These are phyloP conservation scores for Fabriciana adippe DNA, from an alignment of 2,888 invertebrate genomes.

Conservation along the genomic window DNA sequence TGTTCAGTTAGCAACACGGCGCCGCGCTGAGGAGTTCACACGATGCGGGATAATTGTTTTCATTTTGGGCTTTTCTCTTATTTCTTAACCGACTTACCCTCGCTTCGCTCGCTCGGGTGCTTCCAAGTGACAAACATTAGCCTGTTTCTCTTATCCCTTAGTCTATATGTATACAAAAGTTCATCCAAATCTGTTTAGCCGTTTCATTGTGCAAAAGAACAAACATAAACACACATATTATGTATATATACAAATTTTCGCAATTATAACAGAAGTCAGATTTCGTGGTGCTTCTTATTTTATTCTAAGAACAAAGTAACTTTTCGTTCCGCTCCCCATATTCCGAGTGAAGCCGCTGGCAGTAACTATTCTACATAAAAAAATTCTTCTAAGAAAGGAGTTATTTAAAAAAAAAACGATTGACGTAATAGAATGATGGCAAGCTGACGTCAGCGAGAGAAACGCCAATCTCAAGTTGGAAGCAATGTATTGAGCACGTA, in stretches of 20 bases:
- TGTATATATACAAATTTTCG: neutral
- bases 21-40: neutral
- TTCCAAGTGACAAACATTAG: too few relatives aligned
- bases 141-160: too few relatives aligned
- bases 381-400: too few relatives aligned
- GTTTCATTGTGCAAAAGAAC: neutral
- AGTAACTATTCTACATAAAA: too few relatives aligned
- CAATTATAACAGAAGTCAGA: neutral
- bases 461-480: slow-evolving; percentile 3
- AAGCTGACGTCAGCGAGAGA: neutral
- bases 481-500: neutral
- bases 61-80: too few relatives aligned
- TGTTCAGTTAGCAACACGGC: neutral
- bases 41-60: neutral
- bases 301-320: neutral
- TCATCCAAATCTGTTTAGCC: neutral
- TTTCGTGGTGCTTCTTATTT: neutral
- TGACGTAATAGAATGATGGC: neutral
- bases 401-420: too few relatives aligned
- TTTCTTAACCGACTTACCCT: too few relatives aligned
- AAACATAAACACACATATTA: too few relatives aligned
- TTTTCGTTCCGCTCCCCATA: too few relatives aligned
- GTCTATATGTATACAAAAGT: too few relatives aligned
- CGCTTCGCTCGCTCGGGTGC: too few relatives aligned
- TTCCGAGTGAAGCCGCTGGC: too few relatives aligned